Base-by-base conservation (phyloP, 2,888 invertebrate genomes). In the Sturmia bella region DNA sequence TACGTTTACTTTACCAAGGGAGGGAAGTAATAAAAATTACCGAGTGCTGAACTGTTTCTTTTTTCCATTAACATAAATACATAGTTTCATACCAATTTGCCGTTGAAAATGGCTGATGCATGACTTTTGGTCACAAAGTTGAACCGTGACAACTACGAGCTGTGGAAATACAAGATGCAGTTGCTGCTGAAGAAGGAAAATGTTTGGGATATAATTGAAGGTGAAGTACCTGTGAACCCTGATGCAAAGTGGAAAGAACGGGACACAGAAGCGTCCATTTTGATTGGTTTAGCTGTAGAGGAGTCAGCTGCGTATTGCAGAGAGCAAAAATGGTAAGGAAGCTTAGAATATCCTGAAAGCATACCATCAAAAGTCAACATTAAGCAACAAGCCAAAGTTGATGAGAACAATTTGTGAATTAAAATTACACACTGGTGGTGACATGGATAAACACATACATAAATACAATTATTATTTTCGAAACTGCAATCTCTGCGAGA, bases 201-300 rank as follows among this genome's bases (percentile, higher is more conserved):
- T 54, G 41, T 76, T 11, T 77, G 61, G 70, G 68, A 68, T 59
- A 39, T 61, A 7, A 52, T 72, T 24, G 59, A 39, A 43, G 19
- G 41, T 39, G 21, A 37, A n/a, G 39, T 54, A 7, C 68, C 69
- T 21, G 37, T 3, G 45, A 27, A 50, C 15, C 59, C 59, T 3
- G 66, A 56, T 39, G n/a, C n/a, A 41, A 12, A 12, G 4, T 41
- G 41, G 41, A 41, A 41, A n/a, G 64, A 72, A 19, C 41, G 72
- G 21, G 57, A 72, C 13, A 78, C 64, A 6, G 57, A 78, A n/a
- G 57, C 78, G 1, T 64, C 78, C 15, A 72, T 78, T 13, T 52
- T 72, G 12, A 72, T 72, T 52, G 78, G 64, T 17, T 24, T 70
- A 43, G 77, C 70, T 54, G 63, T 77, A 5, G 63, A 70, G 19